These are phyloP conservation scores for Diprion similis DNA, from an alignment of 1,140 invertebrate genomes.

Conservation along the genomic window DNA sequence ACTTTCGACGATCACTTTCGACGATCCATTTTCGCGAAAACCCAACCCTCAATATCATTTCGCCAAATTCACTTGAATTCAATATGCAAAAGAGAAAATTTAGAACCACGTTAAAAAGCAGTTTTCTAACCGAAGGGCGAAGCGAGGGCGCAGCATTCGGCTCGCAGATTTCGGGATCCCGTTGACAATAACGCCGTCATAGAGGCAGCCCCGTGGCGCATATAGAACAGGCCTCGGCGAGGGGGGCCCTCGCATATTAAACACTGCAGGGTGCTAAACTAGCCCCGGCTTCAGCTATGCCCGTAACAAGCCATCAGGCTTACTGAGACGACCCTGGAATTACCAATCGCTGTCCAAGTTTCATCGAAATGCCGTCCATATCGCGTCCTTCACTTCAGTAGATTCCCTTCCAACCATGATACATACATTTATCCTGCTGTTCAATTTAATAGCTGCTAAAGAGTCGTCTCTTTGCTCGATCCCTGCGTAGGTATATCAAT, in stretches of 20 bases:
- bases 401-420: too few relatives aligned
- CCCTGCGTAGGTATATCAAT: too few relatives aligned
- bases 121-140: background rate
- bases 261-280: slow-evolving; percentile 20
- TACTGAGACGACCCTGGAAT: slow-evolving; percentile 1
- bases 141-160: background rate
- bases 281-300: background rate
- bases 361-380: background rate
- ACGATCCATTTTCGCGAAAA: too few relatives aligned
- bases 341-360: background rate
- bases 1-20: too few relatives aligned
- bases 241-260: slow-evolving; percentile 50
- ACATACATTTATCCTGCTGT: too few relatives aligned
- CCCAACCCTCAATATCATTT: too few relatives aligned
- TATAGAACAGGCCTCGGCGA: slow-evolving; percentile 37
- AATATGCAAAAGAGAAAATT: too few relatives aligned
- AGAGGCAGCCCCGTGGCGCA: slow-evolving; percentile 49
- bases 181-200: slow-evolving; percentile 52
- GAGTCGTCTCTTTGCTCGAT: too few relatives aligned
- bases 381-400: too few relatives aligned
- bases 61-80: too few relatives aligned
- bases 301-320: slow-evolving; percentile 3
- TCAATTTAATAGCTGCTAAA: too few relatives aligned
- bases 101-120: too few relatives aligned
- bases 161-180: background rate